Percentiles rank a stretch among this genome's conserved stretches.
phyloP scores from a whole-genome alignment of 2,888 invertebrate species.

The Hemaris fuciformis region DNA sequence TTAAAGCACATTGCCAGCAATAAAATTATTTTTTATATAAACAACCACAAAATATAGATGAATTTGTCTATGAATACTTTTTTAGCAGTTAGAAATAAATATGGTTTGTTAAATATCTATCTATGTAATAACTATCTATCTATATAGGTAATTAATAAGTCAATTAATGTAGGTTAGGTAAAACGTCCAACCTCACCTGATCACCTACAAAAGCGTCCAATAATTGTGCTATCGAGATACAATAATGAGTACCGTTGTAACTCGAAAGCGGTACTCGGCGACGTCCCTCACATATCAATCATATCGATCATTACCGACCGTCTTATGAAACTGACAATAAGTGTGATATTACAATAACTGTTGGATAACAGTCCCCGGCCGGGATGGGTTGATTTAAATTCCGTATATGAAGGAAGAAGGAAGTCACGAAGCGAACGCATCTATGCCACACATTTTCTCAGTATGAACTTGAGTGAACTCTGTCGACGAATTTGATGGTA shows the following conservation, averaged over 20 bases:
- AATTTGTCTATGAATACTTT: neutral
- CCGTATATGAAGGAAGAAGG: conserved; percentile 79
- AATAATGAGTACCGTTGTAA: conserved; percentile 75
- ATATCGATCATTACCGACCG: conserved; percentile 60
- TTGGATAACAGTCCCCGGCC: conserved; percentile 29
- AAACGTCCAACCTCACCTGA: conserved; percentile 4
- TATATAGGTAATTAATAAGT: too few species aligned
- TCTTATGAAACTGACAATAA: conserved; percentile 46
- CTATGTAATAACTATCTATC: too few species aligned
- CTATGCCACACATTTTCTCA: conserved; percentile 79
- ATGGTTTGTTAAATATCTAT: too few species aligned
- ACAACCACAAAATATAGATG: neutral
- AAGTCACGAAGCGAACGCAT: conserved; percentile 73
- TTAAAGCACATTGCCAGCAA: neutral
- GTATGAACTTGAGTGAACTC: conserved; percentile 76
- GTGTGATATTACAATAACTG: conserved; percentile 31
- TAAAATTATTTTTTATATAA: neutral
- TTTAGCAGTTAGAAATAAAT: neutral
- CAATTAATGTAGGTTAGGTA: neutral
- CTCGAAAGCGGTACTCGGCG: conserved; percentile 68
- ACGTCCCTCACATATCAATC: conserved; percentile 77
- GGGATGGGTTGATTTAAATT: conserved; percentile 78
- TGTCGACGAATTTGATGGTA: conserved; percentile 38
- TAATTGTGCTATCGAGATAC: conserved; percentile 73
- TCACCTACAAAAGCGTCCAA: conserved; percentile 23